Conservation (phyloP, 1,140 invertebrate species). For the Halotydeus destructor region DNA sequence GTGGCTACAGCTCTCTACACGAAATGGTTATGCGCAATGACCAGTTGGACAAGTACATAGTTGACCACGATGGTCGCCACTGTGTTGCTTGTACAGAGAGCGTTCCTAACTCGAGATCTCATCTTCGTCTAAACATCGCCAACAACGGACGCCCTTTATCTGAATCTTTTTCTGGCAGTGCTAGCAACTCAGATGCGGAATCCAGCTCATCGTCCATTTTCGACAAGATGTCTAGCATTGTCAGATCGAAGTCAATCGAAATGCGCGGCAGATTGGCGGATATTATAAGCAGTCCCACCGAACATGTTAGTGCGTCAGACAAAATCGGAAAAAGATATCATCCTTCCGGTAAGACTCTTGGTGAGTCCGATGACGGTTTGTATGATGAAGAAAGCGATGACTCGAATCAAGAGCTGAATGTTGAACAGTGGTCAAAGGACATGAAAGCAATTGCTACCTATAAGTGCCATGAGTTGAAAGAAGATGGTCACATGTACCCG, state of each 20-base stretch:
- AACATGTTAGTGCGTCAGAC: slow-evolving; percentile 57
- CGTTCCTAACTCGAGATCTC: too few species aligned
- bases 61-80: slow-evolving; percentile 21
- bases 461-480: slow-evolving; percentile 70
- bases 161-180: too few species aligned
- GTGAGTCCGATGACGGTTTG: slow-evolving; percentile 40
- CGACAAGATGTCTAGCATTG: slow-evolving; percentile 28
- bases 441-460: slow-evolving; percentile 62
- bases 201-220: slow-evolving; percentile 9
- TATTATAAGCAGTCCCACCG: slow-evolving; percentile 69
- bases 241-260: slow-evolving; percentile 72
- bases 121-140: too few species aligned
- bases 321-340: slow-evolving; percentile 65
- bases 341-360: slow-evolving; percentile 72
- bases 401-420: slow-evolving; percentile 40
- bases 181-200: background rate
- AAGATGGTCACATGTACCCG: slow-evolving; percentile 62
- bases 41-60: slow-evolving; percentile 18
- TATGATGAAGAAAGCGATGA: slow-evolving; percentile 34
- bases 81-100: slow-evolving; percentile 18
- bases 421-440: slow-evolving; percentile 53
- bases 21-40: slow-evolving; percentile 18
- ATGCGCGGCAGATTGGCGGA: slow-evolving; percentile 80
- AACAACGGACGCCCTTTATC: too few species aligned
- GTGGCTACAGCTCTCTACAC: slow-evolving; percentile 50